Percentiles rank a stretch among this genome's conserved stretches.
Evolutionary conservation across 2,888 invertebrate genomes (phyloP).

Genomic region (Ormyrus nitidulus): DNA sequence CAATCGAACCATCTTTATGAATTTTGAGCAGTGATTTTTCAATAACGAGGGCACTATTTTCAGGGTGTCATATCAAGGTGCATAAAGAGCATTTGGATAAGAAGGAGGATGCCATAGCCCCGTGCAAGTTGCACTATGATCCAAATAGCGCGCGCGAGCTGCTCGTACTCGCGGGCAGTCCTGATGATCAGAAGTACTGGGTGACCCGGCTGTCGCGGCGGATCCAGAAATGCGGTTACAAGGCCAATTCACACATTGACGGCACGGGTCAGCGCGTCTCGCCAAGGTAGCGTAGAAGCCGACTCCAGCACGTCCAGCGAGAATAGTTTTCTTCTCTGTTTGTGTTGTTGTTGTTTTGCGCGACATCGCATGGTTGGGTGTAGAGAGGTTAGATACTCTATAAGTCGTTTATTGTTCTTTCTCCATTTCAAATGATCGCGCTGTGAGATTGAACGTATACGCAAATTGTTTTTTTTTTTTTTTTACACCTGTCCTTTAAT

Average conservation of each 20-base stretch:
- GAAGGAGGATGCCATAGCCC: constrained; percentile 90
- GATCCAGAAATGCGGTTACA: constrained; percentile 94
- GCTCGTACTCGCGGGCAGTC: constrained; percentile 89
- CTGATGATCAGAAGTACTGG: constrained; percentile 95
- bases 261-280: constrained; percentile 78
- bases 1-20: background rate
- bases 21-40: background rate
- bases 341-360: constrained; percentile 63
- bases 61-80: constrained; percentile 97
- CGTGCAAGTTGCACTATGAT: constrained; percentile 97
- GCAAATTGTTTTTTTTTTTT: background rate
- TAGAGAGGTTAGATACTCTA: constrained; percentile 70
- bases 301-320: constrained; percentile 65
- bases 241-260: constrained; percentile 82
- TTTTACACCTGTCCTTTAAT: background rate
- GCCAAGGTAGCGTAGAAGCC: constrained; percentile 80
- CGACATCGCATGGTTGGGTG: constrained; percentile 71
- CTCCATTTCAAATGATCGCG: background rate
- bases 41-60: background rate
- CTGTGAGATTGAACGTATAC: background rate
- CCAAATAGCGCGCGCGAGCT: constrained; percentile 95
- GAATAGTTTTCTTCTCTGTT: constrained; percentile 71
- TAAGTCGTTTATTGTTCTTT: constrained; percentile 62
- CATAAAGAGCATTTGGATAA: constrained; percentile 97
- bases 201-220: constrained; percentile 92